Conservation (phyloP, 1,140 invertebrate species). For the Heliconius melpomene region DNA sequence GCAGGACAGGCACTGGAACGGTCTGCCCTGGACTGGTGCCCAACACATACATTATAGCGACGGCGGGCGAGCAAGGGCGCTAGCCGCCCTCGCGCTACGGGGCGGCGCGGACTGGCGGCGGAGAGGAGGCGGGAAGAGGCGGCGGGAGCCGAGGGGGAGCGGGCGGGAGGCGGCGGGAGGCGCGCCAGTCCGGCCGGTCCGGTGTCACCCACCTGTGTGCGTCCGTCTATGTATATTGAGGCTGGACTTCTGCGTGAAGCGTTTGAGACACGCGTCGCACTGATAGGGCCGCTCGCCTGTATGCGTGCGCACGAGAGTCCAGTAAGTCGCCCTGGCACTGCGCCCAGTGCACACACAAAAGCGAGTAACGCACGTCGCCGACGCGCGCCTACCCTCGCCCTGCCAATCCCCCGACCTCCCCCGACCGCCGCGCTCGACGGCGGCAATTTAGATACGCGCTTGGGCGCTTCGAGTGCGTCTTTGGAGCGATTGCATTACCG, state of each 20-base stretch:
- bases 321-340: conserved; percentile 82
- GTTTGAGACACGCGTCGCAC: conserved; percentile 86
- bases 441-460: conserved; percentile 57
- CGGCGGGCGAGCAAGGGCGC: conserved; percentile 68
- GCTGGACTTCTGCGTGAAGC: conserved; percentile 87
- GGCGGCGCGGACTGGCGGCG: conserved; percentile 75
- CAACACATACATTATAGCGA: conserved; percentile 80
- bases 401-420: conserved; percentile 51
- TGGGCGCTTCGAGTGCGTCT: conserved; percentile 60
- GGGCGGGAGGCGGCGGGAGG: conserved; percentile 62
- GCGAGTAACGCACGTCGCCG: conserved; percentile 80
- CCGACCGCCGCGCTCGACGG: not conserved
- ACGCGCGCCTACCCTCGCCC: conserved; percentile 55
- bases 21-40: conserved; percentile 82
- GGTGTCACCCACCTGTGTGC: conserved; percentile 83
- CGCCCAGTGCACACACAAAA: conserved; percentile 81
- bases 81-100: conserved; percentile 72
- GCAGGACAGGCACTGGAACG: conserved; percentile 88
- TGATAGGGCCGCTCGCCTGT: conserved; percentile 87
- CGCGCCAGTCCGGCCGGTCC: conserved; percentile 69
- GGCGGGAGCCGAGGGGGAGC: conserved; percentile 54
- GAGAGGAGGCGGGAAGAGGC: conserved; percentile 46
- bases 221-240: conserved; percentile 89
- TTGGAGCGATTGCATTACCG: conserved; percentile 79
- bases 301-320: conserved; percentile 88